Evolutionary conservation across 53 echinoderm and acorn worm species (phyloP).

Genomic region (Stichopus horrens): DNA sequence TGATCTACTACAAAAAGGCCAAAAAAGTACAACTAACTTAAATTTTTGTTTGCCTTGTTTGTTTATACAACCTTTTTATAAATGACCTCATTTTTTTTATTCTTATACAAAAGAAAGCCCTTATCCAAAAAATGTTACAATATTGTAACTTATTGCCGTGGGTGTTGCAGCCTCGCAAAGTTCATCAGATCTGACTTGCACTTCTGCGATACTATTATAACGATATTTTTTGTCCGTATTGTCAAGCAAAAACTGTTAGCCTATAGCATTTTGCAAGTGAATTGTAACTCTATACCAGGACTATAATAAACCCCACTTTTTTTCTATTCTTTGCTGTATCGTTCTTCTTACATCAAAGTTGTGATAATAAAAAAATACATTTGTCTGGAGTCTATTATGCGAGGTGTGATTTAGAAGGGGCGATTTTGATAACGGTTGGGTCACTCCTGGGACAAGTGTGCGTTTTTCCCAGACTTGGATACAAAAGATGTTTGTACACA

Average conservation of each 20-base stretch:
- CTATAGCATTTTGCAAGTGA: not conserved
- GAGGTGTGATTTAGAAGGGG: slow-evolving; percentile 12
- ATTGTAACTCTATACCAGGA: slow-evolving; percentile 10
- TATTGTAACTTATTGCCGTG: not conserved
- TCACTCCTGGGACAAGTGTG: slow-evolving; percentile 29
- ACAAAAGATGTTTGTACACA: slow-evolving; percentile 42
- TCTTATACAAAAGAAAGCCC: not conserved
- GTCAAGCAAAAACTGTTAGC: not conserved
- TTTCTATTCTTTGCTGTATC: not conserved
- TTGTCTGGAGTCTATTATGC: slow-evolving; percentile 19
- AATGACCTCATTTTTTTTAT: not conserved
- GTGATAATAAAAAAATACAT: slow-evolving; percentile 41
- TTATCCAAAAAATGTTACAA: slow-evolving; percentile 15
- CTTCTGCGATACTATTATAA: not conserved
- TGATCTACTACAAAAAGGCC: not conserved
- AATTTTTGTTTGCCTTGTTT: not conserved
- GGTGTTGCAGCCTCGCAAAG: slow-evolving; percentile 5
- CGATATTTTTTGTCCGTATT: not conserved
- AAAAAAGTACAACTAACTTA: slow-evolving; percentile 1
- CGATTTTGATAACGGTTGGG: slow-evolving; percentile 41
- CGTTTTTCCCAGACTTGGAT: slow-evolving; percentile 30
- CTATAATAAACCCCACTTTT: not conserved
- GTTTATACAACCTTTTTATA: slow-evolving; percentile 10
- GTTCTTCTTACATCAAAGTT: slow-evolving; percentile 31
- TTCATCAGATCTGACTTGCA: not conserved